Percentiles rank a stretch among this genome's conserved stretches.
Conservation (phyloP, 2,797 vertebrate genomes). For the Acestrorhynchus altus region DNA sequence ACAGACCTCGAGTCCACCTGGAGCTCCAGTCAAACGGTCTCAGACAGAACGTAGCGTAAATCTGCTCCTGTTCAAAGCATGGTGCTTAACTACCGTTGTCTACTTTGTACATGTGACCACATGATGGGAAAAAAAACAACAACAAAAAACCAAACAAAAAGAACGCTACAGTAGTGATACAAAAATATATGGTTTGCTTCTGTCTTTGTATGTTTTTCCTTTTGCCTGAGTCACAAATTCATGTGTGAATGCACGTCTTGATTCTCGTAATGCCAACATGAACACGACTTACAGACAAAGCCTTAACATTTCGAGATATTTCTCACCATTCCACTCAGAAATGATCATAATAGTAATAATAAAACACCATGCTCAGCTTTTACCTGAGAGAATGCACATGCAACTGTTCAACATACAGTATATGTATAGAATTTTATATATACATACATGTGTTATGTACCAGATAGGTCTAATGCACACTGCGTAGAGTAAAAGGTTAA, state of each 20-base stretch:
- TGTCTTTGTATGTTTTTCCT: conserved; percentile 38
- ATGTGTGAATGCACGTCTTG: conserved; percentile 27
- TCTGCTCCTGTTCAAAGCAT: conserved; percentile 18
- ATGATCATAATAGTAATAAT: conserved; percentile 26
- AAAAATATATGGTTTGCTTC: conserved; percentile 40
- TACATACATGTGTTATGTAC: conserved; percentile 7
- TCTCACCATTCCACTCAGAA: conserved; percentile 26
- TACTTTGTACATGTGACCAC: conserved; percentile 15
- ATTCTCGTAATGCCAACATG: conserved; percentile 44
- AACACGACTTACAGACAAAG: conserved; percentile 25
- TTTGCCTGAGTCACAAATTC: conserved; percentile 44
- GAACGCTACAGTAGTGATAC: conserved; percentile 36
- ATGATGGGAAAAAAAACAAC: no score
- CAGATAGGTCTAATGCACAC: conserved; percentile 36
- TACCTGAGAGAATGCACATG: conserved; percentile 55
- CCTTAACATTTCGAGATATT: conserved; percentile 21
- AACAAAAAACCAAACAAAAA: no score
- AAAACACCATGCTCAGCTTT: conserved; percentile 50
- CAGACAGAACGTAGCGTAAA: conserved; percentile 36
- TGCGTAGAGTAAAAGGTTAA: conserved; percentile 4
- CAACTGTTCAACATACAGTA: conserved; percentile 48
- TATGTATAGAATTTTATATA: conserved; percentile 18
- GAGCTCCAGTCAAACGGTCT: conserved; percentile 24
- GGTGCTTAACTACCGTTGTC: not conserved
- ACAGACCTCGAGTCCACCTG: conserved; percentile 10